A percentile compares a stretch with the other conserved stretches of the same genome.
Conservation (phyloP, 2,888 invertebrate genomes). For the Actias luna region DNA sequence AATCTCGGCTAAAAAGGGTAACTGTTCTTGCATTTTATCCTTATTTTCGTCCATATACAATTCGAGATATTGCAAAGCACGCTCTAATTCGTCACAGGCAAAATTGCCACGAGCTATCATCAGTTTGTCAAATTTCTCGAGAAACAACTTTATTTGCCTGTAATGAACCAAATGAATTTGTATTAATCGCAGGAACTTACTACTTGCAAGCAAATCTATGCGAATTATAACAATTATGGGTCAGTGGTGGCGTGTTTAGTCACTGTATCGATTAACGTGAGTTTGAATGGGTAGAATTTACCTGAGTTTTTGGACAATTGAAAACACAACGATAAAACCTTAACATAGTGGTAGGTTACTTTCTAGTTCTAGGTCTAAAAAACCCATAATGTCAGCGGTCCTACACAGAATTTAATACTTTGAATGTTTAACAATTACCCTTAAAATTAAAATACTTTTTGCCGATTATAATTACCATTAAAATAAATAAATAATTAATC, state of each 20-base stretch:
- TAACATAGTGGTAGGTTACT: no score
- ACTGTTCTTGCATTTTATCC: conserved; percentile 79
- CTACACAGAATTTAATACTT: not conserved
- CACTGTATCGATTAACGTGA: no score
- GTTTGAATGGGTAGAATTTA: no score
- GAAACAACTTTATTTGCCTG: conserved; percentile 66
- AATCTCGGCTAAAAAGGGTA: conserved; percentile 87
- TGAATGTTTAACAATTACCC: not conserved
- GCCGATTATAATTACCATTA: not conserved
- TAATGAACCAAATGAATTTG: conserved; percentile 21
- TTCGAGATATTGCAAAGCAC: conserved; percentile 89
- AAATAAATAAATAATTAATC: not conserved
- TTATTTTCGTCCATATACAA: conserved; percentile 84
- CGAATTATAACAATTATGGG: no score
- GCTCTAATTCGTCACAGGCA: conserved; percentile 87
- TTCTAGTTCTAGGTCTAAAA: no score
- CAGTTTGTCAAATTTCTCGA: conserved; percentile 83
- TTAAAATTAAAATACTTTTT: not conserved
- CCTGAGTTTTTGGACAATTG: no score
- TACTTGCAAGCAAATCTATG: no score
- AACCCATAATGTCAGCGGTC: no score
- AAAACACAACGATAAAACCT: no score
- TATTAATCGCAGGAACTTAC: no score
- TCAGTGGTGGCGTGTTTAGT: no score
- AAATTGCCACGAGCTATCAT: conserved; percentile 88